These are phyloP conservation scores for Pipistrellus nathusii DNA, from an alignment of 2,797 vertebrate species.

Conservation along the genomic window DNA sequence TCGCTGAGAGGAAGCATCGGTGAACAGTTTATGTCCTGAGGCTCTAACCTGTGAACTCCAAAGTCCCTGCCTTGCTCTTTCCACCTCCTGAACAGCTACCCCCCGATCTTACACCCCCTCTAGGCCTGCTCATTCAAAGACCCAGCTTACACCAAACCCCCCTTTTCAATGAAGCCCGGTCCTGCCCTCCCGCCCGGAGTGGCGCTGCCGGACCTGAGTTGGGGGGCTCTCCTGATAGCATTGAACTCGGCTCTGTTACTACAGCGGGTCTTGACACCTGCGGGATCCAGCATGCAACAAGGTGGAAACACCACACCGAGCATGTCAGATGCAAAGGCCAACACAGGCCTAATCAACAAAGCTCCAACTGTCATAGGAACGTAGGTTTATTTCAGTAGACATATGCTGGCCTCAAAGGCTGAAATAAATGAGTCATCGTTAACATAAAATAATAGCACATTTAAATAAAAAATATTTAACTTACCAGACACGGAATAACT, in stretches of 20 bases:
- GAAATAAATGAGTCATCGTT: no score
- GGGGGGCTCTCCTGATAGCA: not conserved
- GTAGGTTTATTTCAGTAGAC: no score
- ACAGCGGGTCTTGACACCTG: not conserved
- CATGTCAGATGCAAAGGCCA: no score
- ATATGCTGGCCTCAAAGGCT: no score
- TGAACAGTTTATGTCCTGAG: not conserved
- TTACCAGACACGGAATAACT: no score
- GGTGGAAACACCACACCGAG: not conserved
- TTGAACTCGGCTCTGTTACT: not conserved
- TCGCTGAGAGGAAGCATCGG: not conserved
- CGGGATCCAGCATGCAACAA: no score
- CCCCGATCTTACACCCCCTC: not conserved
- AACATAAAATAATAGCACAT: no score
- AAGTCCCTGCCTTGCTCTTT: not conserved
- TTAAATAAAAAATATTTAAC: no score
- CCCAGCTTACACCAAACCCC: not conserved
- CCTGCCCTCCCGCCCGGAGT: not conserved
- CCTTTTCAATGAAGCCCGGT: not conserved
- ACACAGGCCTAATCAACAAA: no score
- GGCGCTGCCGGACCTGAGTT: not conserved
- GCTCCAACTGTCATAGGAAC: no score
- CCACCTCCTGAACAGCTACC: not conserved
- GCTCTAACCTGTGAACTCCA: not conserved
- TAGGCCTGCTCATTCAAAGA: not conserved